These are phyloP conservation scores for Lanius collurio DNA, from an alignment of 2,113 vertebrate genomes.

Conservation along the genomic window DNA sequence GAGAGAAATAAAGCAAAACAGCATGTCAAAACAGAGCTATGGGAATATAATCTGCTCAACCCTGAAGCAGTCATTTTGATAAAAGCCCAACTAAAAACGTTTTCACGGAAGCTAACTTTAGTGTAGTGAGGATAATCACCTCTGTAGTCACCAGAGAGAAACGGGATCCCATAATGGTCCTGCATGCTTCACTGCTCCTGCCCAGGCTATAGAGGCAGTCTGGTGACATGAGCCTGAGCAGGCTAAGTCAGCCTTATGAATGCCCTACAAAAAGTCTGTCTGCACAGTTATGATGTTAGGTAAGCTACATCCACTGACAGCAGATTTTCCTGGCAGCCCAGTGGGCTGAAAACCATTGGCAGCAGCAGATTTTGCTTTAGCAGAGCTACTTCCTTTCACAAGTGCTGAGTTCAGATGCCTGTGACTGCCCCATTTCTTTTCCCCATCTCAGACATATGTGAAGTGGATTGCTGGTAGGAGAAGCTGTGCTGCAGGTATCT, in stretches of 20 bases:
- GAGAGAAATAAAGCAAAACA: slow-evolving; percentile 23
- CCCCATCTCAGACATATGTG: not conserved
- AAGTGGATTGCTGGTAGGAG: not conserved
- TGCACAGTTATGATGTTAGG: not conserved
- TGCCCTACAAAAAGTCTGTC: not conserved
- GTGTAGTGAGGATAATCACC: not conserved
- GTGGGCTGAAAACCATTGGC: not conserved
- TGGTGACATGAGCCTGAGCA: not conserved
- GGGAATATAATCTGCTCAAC: not conserved
- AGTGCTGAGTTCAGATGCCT: not conserved
- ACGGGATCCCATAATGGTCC: not conserved
- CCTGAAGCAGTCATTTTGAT: slow-evolving; percentile 26
- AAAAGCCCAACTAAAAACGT: not conserved
- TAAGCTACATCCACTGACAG: not conserved
- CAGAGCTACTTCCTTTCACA: not conserved
- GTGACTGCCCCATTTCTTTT: not conserved
- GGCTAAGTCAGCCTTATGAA: not conserved
- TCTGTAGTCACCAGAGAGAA: slow-evolving; percentile 10
- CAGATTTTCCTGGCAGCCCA: slow-evolving; percentile 5
- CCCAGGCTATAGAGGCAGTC: not conserved
- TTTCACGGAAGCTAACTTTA: slow-evolving; percentile 21
- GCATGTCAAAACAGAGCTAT: not conserved
- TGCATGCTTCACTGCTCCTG: not conserved
- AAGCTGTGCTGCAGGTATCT: slow-evolving; percentile 19
- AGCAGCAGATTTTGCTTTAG: not conserved